Percentiles rank a stretch among this genome's conserved stretches.
Evolutionary conservation across 2,113 vertebrate genomes (phyloP).

Genomic region (Verasper variegatus): DNA sequence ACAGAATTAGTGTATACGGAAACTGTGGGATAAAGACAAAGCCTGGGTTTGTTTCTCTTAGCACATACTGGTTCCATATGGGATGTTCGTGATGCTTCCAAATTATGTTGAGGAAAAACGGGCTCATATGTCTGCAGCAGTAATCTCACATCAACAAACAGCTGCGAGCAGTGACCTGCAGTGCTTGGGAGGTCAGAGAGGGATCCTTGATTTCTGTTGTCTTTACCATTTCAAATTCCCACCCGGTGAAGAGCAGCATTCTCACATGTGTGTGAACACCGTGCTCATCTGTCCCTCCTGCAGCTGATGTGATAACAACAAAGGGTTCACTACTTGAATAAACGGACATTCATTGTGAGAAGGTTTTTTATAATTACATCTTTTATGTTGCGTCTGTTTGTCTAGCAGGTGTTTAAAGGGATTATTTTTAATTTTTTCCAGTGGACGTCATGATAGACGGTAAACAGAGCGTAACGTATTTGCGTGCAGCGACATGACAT

Average conservation of each 20-base stretch:
- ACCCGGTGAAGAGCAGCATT: constrained; percentile 7
- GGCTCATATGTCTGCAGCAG: constrained; percentile 44
- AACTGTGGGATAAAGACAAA: constrained; percentile 39
- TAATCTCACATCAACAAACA: constrained; percentile 70
- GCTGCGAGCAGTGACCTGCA: constrained; percentile 51
- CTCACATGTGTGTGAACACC: constrained; percentile 8
- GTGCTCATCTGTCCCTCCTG: neutral
- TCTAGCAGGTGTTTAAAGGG: constrained; percentile 12
- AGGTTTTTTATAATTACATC: neutral
- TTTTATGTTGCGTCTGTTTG: constrained; percentile 1
- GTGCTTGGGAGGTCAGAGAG: constrained; percentile 32
- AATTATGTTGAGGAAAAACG: constrained; percentile 53
- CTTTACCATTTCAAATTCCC: constrained; percentile 63
- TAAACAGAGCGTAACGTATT: constrained; percentile 33
- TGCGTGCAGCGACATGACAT: constrained; percentile 10
- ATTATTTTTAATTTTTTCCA: constrained; percentile 25
- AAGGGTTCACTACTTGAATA: neutral
- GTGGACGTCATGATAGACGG: constrained; percentile 32
- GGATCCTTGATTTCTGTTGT: constrained; percentile 49
- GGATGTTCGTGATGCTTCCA: constrained; percentile 58
- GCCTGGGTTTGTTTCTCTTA: constrained; percentile 44
- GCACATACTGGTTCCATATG: constrained; percentile 54
- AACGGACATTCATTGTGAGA: neutral
- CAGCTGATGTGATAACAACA: neutral
- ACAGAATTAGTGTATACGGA: constrained; percentile 29